Base-by-base conservation (phyloP, 2,113 vertebrate genomes). In the Antennarius striatus region DNA sequence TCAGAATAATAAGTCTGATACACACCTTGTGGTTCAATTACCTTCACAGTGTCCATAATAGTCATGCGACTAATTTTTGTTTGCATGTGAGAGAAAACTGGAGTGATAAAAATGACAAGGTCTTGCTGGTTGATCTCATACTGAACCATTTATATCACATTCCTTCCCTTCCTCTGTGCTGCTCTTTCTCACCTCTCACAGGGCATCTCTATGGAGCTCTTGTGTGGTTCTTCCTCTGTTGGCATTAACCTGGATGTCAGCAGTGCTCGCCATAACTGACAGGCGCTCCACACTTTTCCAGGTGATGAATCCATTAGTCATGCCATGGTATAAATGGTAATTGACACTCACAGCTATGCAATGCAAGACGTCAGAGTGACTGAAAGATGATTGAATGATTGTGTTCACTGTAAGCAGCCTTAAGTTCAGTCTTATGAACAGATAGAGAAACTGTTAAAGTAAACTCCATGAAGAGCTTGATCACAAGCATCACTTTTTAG, bases 161-260 rank as follows among this genome's bases (percentile, higher is more conserved):
- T 45, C 56, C 50, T 71, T 55, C 77, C 30, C 53, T 46, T 64
- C 68, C 68, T 39, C 60, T 28, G 4, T 39, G 30, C 36, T 39
- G 53, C 68, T 14, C 36, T 54, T 42, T 42, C 10, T 59, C 69
- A 36, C 51, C 45, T 3, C 56, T 40, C 10, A 76, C 83, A 89
- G 89, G 89, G 90, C 90, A 0, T 90, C 90, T 76, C 82, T 90
- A 48, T 90, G 90, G 89, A 91, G 90, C 56, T 91, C 90, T 56
- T 91, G 90, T 22, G 90, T 91, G 69, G 90, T 91, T 75, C 90
- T 99, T 80, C 98, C 98, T 29, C 93, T 99, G 87, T 92, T 99
- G 86, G 98, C 98, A 0, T 95, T 99, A 85, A 99, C 98, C 80
- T 99, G 98, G 98, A 99, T 99, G 98, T 98, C 97, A 58, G 98